Evolutionary conservation across 2,888 invertebrate species (phyloP), one percentile per base, ranked within the genome.

Genomic region (Anorthoa munda): DNA sequence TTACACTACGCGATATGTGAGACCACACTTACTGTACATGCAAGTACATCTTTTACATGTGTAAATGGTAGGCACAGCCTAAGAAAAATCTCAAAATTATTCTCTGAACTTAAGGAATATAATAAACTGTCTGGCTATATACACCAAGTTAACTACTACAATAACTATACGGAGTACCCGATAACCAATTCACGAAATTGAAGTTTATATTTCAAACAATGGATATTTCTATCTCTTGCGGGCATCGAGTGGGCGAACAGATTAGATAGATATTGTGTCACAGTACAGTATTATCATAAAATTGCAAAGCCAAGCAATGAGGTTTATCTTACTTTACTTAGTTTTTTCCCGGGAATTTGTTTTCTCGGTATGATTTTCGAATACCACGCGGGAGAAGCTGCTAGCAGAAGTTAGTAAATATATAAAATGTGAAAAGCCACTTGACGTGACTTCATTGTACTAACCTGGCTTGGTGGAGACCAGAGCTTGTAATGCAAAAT

Each of bases 301-400:
- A 74, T 72, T 66, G 18, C 50, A 48, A 60, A 59, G 45, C 50
- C 61, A 45, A 31, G 21, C 73, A 63, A 53, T 66, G 68, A 65
- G 72, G 64, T 75, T 83, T 77, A 65, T 81, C 65, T 81, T 76
- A 75, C 79, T n/a, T n/a, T n/a, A n/a, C n/a, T n/a, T n/a, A n/a
- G n/a, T n/a, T n/a, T n/a, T n/a, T n/a, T n/a, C n/a, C n/a, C n/a
- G n/a, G n/a, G n/a, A n/a, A n/a, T n/a, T n/a, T n/a, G n/a, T n/a
- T n/a, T n/a, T n/a, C n/a, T n/a, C n/a, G n/a, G n/a, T n/a, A n/a
- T n/a, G n/a, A n/a, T n/a, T n/a, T n/a, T n/a, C n/a, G n/a, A n/a
- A n/a, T n/a, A n/a, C n/a, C n/a, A n/a, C n/a, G n/a, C n/a, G n/a
- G n/a, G n/a, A n/a, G n/a, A n/a, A n/a, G n/a, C n/a, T n/a, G n/a